phyloP scores from a whole-genome alignment of 2,113 vertebrate species.

The Euleptes europaea region DNA sequence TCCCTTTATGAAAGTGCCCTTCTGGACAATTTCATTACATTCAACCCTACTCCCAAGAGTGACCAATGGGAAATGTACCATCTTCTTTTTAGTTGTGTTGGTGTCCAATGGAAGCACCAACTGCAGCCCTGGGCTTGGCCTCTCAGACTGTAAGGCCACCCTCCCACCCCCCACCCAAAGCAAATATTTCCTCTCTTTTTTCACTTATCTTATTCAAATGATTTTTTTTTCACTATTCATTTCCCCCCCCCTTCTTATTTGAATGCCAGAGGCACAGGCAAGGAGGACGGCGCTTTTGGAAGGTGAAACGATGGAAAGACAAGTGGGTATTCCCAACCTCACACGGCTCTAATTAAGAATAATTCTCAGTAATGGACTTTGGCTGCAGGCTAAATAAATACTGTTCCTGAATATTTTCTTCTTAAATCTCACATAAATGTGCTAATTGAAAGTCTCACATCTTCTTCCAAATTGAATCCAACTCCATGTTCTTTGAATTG shows the following conservation, averaged over 20 bases:
- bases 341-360: slow-evolving; percentile 68
- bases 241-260: slow-evolving; percentile 39
- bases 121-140: not conserved
- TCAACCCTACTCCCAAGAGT: not conserved
- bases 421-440: slow-evolving; percentile 60
- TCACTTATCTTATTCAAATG: slow-evolving; percentile 52
- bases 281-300: slow-evolving; percentile 41
- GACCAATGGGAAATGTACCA: not conserved
- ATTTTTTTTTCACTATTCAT: slow-evolving; percentile 48
- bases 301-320: slow-evolving; percentile 58
- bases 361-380: slow-evolving; percentile 68
- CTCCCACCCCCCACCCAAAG: slow-evolving; percentile 34
- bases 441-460: slow-evolving; percentile 71
- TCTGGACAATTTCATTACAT: too few species aligned
- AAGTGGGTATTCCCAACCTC: slow-evolving; percentile 63
- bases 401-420: slow-evolving; percentile 64
- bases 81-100: not conserved
- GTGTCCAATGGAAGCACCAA: not conserved
- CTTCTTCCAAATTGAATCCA: slow-evolving; percentile 55
- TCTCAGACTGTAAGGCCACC: slow-evolving; percentile 29
- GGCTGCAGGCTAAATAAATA: slow-evolving; percentile 71
- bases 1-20: too few species aligned
- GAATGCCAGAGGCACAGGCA: slow-evolving; percentile 57
- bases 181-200: slow-evolving; percentile 50
- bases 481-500: slow-evolving; percentile 32